Base-by-base conservation (phyloP, 1,140 invertebrate genomes). In the Octopus bimaculoides region DNA sequence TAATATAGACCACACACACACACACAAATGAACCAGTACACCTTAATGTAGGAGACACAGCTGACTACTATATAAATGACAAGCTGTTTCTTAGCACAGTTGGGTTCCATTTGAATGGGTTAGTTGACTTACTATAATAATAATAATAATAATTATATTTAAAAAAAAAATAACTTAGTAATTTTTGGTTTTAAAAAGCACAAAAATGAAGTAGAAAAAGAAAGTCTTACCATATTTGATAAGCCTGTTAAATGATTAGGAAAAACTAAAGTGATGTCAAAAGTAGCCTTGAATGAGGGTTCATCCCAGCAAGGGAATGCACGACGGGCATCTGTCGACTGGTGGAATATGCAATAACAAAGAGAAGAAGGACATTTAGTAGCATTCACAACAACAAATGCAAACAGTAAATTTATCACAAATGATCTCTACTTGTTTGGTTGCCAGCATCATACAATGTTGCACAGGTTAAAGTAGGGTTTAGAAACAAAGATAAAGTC, bases 301-400 rank as follows among this genome's bases (percentile, higher is more conserved):
- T 99, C 97, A 91, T 99, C 97, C 96, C 96, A 99, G 89, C 97
- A 98, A 9, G 97, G 97, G 87, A 99, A 98, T 87, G 96, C 97
- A 83, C 95, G 91, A 78, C 97, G 92, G 20, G 97, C 97, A 93
- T 98, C 96, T 52, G 96, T 97, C 0, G 97, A 92, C 91, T 97
- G 94, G 66, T n/a, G 14, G 4, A 20, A 71, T 71, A 41, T 41
- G 26, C 26, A 41, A 41, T 41, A 41, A 41, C 26, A 41, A 41
- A 41, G 26, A 41, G 26, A 41, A 41, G 26, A 41, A 41, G 26
- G 1, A 41, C 26, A 41, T 3, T 41, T 41, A 41, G 26, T 41
- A 41, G 26, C 26, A 41, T 52, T 69, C 20, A 78, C 14, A 78
- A 26, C 41, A 52, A 8, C 8, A 9, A 14, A 52, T 26, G 61